Base-by-base conservation (phyloP, 2,888 invertebrate species). In the Macrosoma leucophasiata region DNA sequence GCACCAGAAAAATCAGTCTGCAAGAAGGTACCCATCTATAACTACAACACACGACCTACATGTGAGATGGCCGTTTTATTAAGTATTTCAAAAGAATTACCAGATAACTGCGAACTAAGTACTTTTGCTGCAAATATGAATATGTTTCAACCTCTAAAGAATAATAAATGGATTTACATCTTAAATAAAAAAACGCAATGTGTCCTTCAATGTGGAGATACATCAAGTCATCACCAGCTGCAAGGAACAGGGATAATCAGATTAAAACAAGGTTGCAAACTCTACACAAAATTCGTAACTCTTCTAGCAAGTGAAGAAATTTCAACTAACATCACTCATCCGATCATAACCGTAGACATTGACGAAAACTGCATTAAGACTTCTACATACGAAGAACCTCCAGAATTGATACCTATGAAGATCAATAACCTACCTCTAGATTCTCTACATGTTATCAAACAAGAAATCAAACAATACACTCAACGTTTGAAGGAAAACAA, bases 91-190 rank as follows among this genome's bases (percentile, higher is more conserved):
- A 42, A 13, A 4, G n/a, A 11, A n/a, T 18, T 49, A 4, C 47
- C 46, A 6, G 24, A 21, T n/a, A 43, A 18, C n/a, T 53, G 52
- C 29, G 34, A 29, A 20, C 35, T 30, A 0, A 37, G 45, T 2
- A 46, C 46, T 5, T 56, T 51, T 13, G 21, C 39, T 7, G 50
- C 51, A 1, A 19, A 51, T 2, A 48, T 53, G 13, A 39, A 53
- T 9, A 48, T 41, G 0, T 49, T 52, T 14, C 46, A 46, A 36
- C 9, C 21, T 4, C 10, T 48, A 2, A 33, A 21, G 1, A 18
- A 44, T 9, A 48, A 48, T 24, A 23, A 36, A 33, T 53, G 48
- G 48, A 26, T 53, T 10, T 49, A 42, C 13, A 34, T 47, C 1
- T 8, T 46, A 5, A 37, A 6, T n/a, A 28, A 42, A 1, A 29